phyloP scores from a whole-genome alignment of 2,888 invertebrate genomes.

The Seladonia tumulorum region DNA sequence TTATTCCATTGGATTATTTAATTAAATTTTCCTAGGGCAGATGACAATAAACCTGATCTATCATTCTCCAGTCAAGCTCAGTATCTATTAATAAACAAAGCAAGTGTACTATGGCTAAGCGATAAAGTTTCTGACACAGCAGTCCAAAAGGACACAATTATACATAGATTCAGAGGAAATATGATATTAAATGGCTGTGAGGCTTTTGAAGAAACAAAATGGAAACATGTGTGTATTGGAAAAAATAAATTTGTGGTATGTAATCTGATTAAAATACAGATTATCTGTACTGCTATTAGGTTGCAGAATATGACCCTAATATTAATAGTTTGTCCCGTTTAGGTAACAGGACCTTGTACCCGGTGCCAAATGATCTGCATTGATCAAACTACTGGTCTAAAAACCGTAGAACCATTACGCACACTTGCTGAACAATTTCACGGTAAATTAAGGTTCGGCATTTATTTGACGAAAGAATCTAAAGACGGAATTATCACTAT shows the following conservation, averaged over 20 bases:
- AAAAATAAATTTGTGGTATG: slow-evolving; percentile 88
- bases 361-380: slow-evolving; percentile 99
- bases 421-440: slow-evolving; percentile 90
- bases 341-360: slow-evolving; percentile 93
- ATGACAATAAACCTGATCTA: slow-evolving; percentile 80
- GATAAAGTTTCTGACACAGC: slow-evolving; percentile 86
- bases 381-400: slow-evolving; percentile 93
- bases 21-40: slow-evolving; percentile 61
- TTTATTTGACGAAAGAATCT: slow-evolving; percentile 86
- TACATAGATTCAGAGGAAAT: slow-evolving; percentile 95
- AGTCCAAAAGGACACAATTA: slow-evolving; percentile 86
- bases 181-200: slow-evolving; percentile 90
- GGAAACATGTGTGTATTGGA: slow-evolving; percentile 89
- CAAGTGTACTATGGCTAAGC: slow-evolving; percentile 91
- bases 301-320: neutral
- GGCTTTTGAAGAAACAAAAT: slow-evolving; percentile 92
- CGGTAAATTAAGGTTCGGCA: slow-evolving; percentile 93
- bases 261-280: slow-evolving; percentile 17
- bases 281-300: neutral
- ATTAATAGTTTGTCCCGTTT: slow-evolving; percentile 74
- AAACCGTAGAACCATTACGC: slow-evolving; percentile 91
- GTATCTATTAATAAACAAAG: slow-evolving; percentile 91
- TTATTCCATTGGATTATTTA: neutral
- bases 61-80: slow-evolving; percentile 94
- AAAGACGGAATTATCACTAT: slow-evolving; percentile 70